Evolutionary conservation across 2,113 vertebrate species (phyloP).

Genomic region (Seriola quinqueradiata): DNA sequence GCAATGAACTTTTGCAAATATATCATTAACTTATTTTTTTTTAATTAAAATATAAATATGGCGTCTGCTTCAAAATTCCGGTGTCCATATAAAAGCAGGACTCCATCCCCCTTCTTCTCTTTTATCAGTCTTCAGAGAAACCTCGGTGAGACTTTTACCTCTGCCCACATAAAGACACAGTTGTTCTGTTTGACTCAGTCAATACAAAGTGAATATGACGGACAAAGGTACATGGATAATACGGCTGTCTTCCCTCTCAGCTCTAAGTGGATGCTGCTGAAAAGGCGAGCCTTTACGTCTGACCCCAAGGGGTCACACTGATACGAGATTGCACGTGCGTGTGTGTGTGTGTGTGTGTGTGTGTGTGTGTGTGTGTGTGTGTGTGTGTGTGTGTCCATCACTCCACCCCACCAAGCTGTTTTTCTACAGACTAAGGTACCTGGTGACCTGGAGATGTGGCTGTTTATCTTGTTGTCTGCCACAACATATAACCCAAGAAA

Average conservation of each 20-base stretch:
- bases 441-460: not conserved
- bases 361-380: not conserved
- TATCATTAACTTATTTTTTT: too few relatives aligned
- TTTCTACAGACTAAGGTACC: slow-evolving; percentile 5
- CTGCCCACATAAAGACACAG: slow-evolving; percentile 63
- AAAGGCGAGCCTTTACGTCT: slow-evolving; percentile 75
- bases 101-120: not conserved
- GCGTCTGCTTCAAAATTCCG: not conserved
- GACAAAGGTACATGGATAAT: slow-evolving; percentile 63
- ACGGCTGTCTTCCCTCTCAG: slow-evolving; percentile 57
- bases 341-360: slow-evolving; percentile 3
- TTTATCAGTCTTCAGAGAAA: slow-evolving; percentile 47
- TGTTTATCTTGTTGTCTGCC: slow-evolving; percentile 18
- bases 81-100: not conserved
- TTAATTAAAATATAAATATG: not conserved
- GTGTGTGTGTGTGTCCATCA: slow-evolving; percentile 20
- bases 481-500: not conserved
- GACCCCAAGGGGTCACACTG: slow-evolving; percentile 71
- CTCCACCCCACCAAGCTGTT: slow-evolving; percentile 22
- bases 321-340: slow-evolving; percentile 9
- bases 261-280: slow-evolving; percentile 79
- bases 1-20: too few relatives aligned
- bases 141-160: slow-evolving; percentile 27
- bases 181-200: slow-evolving; percentile 67
- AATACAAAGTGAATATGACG: slow-evolving; percentile 64